These are phyloP conservation scores for Gortyna flavago DNA, from an alignment of 2,888 invertebrate genomes.

Conservation along the genomic window DNA sequence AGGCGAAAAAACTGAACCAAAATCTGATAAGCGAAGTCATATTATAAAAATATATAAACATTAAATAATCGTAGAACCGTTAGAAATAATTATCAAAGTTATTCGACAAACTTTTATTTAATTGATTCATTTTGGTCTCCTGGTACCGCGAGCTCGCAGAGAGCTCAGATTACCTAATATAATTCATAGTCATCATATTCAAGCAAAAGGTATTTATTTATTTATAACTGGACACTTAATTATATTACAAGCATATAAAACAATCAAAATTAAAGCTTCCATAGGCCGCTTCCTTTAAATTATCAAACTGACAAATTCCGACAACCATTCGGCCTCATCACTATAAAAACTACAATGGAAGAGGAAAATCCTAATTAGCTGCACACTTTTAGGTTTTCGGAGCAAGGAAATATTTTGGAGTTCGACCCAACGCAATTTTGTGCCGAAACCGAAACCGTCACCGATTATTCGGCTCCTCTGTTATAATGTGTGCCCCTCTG, in stretches of 20 bases:
- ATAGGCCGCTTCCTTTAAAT: conserved; percentile 16
- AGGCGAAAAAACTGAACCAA: too few species aligned
- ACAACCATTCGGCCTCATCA: conserved; percentile 17
- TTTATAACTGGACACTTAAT: background rate
- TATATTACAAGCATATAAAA: background rate
- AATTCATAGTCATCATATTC: background rate
- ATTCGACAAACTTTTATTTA: too few species aligned
- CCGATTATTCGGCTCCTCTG: background rate
- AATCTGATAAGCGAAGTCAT: too few species aligned
- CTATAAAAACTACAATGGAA: conserved; percentile 45
- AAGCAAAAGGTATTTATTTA: background rate
- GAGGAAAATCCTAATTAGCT: conserved; percentile 59
- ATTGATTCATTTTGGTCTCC: too few species aligned
- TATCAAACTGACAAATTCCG: conserved; percentile 22
- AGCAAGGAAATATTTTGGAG: conserved; percentile 37
- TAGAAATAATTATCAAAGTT: too few species aligned
- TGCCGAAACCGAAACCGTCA: conserved; percentile 3
- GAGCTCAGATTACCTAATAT: background rate
- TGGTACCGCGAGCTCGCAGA: too few species aligned
- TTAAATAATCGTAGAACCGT: too few species aligned
- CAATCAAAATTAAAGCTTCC: background rate
- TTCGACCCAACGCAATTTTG: background rate
- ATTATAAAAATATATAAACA: too few species aligned
- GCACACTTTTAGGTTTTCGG: conserved; percentile 56
- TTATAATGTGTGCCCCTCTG: too few species aligned